Conservation (phyloP, 2,113 vertebrate genomes). For the Chloroceryle aenea region DNA sequence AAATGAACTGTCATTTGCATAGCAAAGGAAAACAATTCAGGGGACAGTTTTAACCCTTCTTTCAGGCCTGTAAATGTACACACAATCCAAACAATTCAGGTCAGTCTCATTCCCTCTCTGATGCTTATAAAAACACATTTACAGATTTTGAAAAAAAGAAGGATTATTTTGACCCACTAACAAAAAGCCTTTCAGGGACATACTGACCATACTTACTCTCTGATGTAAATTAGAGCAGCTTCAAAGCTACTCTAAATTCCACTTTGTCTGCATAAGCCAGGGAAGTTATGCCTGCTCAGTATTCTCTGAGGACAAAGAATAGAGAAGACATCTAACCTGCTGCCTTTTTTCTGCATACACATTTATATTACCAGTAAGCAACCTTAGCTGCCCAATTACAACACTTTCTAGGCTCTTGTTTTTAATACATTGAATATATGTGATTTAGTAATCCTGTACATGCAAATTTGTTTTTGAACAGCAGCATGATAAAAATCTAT, state of each 20-base stretch:
- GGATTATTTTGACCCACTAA: not conserved
- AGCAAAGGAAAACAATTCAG: not conserved
- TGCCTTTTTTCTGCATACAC: not conserved
- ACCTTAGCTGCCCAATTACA: not conserved
- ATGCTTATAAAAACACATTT: not conserved
- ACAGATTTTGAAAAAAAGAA: not conserved
- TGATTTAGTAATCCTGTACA: not conserved
- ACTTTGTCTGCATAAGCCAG: not conserved
- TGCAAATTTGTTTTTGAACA: not conserved
- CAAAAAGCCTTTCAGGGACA: not conserved
- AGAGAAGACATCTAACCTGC: not conserved
- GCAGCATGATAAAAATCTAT: not conserved
- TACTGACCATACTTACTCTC: not conserved
- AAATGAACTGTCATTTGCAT: not conserved
- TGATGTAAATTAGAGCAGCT: not conserved
- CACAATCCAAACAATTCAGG: not conserved
- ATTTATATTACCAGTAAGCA: not conserved
- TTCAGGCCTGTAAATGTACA: not conserved
- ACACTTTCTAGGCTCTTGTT: not conserved
- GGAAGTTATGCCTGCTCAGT: not conserved
- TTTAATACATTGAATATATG: not conserved
- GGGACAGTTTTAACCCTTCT: not conserved
- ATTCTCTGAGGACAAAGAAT: not conserved
- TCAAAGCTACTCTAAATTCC: constrained; percentile 17
- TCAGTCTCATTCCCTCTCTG: not conserved